phyloP scores from a whole-genome alignment of 2,113 vertebrate genomes.

The Pantherophis guttatus region DNA sequence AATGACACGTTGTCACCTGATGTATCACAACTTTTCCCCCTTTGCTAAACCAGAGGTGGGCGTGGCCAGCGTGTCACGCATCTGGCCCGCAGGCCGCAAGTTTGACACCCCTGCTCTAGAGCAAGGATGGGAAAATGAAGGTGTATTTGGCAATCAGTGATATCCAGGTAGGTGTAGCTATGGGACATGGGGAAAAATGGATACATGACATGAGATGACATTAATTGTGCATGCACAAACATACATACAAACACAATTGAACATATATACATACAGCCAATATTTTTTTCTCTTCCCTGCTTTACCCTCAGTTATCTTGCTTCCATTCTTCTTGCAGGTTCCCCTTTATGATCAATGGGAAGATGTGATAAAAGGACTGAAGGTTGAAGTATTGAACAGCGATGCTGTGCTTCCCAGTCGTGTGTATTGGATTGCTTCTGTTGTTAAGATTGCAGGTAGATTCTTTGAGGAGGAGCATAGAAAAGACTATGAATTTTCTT shows the following conservation, averaged over 20 bases:
- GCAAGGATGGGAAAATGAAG: too few relatives aligned
- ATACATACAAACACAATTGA: too few relatives aligned
- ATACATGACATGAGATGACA: too few relatives aligned
- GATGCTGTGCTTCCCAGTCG: constrained; percentile 88
- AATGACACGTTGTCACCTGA: too few relatives aligned
- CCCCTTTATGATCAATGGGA: constrained; percentile 91
- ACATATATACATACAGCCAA: background rate
- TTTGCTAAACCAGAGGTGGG: too few relatives aligned
- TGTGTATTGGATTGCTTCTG: constrained; percentile 93
- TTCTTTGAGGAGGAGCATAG: background rate
- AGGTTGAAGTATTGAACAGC: constrained; percentile 90
- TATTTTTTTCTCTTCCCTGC: background rate
- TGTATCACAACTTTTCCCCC: too few relatives aligned
- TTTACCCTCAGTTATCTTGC: background rate
- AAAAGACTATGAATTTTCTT: background rate
- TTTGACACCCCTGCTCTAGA: background rate
- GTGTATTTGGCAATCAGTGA: background rate
- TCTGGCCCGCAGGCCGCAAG: accelerated
- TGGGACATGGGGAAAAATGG: background rate
- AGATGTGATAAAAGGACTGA: constrained; percentile 85
- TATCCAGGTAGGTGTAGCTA: background rate
- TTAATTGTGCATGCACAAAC: background rate
- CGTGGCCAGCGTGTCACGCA: too few relatives aligned
- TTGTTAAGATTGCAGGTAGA: constrained; percentile 86
- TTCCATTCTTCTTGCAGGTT: constrained; percentile 69